These are phyloP conservation scores for Okapia johnstoni DNA, from an alignment of 2,113 vertebrate genomes.

Conservation along the genomic window DNA sequence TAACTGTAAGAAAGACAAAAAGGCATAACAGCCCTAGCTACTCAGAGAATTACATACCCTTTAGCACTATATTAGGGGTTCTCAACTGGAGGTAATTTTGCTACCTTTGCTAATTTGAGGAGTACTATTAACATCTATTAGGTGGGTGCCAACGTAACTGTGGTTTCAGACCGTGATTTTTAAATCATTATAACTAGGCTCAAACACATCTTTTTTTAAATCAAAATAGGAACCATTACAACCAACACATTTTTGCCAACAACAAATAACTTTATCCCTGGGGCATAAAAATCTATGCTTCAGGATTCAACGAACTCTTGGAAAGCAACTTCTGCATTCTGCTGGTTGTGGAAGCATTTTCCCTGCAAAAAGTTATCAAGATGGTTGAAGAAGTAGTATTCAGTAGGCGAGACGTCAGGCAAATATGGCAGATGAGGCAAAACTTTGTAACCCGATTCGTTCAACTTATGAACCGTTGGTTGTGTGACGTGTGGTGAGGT, in stretches of 20 bases:
- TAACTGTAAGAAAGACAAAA: neutral
- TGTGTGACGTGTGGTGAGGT: neutral
- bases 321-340: neutral
- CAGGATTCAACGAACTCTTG: neutral
- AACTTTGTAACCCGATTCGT: neutral
- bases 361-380: neutral
- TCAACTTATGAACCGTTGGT: neutral
- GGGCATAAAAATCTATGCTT: neutral
- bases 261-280: neutral
- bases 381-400: neutral
- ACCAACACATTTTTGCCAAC: neutral
- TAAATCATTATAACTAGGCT: neutral
- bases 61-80: neutral
- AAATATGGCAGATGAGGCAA: neutral
- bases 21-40: neutral
- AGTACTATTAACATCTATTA: neutral
- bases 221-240: neutral
- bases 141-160: neutral
- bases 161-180: neutral
- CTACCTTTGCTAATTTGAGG: neutral
- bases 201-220: neutral
- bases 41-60: neutral
- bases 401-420: neutral
- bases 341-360: neutral
- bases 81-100: neutral